These are phyloP conservation scores for Centropus unirufus DNA, from an alignment of 2,113 vertebrate genomes.

Conservation along the genomic window DNA sequence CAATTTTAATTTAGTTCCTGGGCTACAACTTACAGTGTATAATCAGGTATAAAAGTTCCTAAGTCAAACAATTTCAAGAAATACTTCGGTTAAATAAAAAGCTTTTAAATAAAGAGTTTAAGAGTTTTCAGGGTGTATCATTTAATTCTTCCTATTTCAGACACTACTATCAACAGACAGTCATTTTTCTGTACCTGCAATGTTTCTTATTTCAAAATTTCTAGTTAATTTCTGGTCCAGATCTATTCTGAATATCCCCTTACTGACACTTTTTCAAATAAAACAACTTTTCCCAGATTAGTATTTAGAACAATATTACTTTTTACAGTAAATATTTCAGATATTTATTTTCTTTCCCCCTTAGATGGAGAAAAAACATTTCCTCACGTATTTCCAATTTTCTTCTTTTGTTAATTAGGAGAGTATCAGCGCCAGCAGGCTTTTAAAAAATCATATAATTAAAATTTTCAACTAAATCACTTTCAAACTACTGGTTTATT, in stretches of 20 bases:
- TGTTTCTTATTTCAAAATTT: background rate
- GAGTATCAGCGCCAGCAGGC: background rate
- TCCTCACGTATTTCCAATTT: background rate
- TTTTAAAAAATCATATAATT: background rate
- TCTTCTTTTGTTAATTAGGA: background rate
- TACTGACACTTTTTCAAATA: background rate
- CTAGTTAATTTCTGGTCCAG: background rate
- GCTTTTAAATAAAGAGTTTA: background rate
- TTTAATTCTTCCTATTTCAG: background rate
- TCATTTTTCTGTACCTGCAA: background rate
- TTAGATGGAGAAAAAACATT: background rate
- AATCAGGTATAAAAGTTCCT: background rate
- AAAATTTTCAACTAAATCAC: background rate
- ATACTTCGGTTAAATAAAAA: constrained; percentile 5
- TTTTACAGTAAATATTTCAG: background rate
- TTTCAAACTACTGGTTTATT: background rate
- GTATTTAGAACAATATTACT: background rate
- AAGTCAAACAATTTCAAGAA: constrained; percentile 20
- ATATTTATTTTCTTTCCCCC: background rate
- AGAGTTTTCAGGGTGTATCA: background rate
- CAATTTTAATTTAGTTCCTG: background rate
- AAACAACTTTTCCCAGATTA: background rate
- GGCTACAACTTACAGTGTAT: background rate
- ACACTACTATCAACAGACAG: background rate
- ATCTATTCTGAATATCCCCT: background rate